Percentiles rank a stretch among this genome's conserved stretches.
phyloP scores from a whole-genome alignment of 2,888 invertebrate genomes.

The Oscheius sp. region DNA sequence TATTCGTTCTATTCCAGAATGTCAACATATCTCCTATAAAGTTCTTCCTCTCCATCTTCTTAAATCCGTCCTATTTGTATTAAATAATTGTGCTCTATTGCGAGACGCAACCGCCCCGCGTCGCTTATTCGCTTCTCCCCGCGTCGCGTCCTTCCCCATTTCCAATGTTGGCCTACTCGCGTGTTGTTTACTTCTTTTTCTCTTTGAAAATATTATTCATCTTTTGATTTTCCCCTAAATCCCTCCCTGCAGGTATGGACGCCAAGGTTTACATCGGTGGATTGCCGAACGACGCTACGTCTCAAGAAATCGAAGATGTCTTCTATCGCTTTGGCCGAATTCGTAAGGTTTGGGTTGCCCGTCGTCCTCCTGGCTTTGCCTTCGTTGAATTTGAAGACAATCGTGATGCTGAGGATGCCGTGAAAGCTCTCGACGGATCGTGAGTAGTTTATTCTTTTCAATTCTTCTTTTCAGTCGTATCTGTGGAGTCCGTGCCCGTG shows the following conservation, averaged over 20 bases:
- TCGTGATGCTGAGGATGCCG: slow-evolving; percentile 77
- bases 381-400: slow-evolving; percentile 77
- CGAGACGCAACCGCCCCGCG: no score
- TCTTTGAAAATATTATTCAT: not conserved
- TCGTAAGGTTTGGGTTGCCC: slow-evolving; percentile 90
- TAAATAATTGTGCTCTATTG: no score
- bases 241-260: slow-evolving; percentile 43
- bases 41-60: no score
- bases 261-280: slow-evolving; percentile 90
- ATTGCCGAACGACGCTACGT: slow-evolving; percentile 85
- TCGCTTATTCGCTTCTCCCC: no score
- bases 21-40: no score
- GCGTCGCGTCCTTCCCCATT: no score
- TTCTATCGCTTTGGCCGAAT: slow-evolving; percentile 88
- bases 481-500: slow-evolving; percentile 72
- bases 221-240: no score
- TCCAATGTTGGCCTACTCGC: not conserved
- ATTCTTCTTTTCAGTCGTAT: slow-evolving; percentile 69
- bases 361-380: slow-evolving; percentile 83
- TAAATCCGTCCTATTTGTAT: no score
- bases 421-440: slow-evolving; percentile 74
- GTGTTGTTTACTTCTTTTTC: not conserved
- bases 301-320: slow-evolving; percentile 79
- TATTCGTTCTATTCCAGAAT: no score
- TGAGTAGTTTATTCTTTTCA: slow-evolving; percentile 72